Evolutionary conservation across 2,797 vertebrate species (phyloP), one percentile per base, ranked within the genome.

Genomic region (Sphaeramia orbicularis): DNA sequence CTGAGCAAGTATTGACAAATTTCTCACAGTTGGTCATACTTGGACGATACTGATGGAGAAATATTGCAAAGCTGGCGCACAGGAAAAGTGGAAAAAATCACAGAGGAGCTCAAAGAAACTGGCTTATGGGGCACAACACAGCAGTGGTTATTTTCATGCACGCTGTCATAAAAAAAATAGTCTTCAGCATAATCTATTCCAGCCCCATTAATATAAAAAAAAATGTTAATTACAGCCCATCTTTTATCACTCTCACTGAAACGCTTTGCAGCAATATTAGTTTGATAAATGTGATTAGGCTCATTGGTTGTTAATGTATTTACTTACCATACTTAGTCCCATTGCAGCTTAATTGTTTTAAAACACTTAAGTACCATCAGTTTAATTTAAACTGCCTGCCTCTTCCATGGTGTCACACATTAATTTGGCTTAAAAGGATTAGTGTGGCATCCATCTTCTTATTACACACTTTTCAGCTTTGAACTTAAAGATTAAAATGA

Each of bases 381-480:
- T 74, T 83, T 78, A 60, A 83, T 76, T 85, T 60, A 72, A 75
- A 66, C 56, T 64, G 76, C 43, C 64, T 9, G 9, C 56, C 70
- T 54, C 27, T 44, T 53, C 64, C 61, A 75, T 68, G 19, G 66
- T 67, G 74, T 59, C 68, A 63, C 52, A 60, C 75, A 80, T 79
- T 85, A 18, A 89, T 88, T 84, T 74, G 76, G 53, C 78, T 75
- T 85, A 82, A 89, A 83, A 79, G 74, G 88, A 91, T 92, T 88
- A 88, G 47, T 7, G 27, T 75, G 80, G 86, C 73, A 74, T 76
- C 75, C 68, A 66, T 86, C 76, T 83, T 87, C 57, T 85, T 83
- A 90, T 90, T 86, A 81, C 82, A 80, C 89, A 79, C 65, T 78
- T 87, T 86, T 76, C 66, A 63, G 64, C 66, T 67, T 76, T 78